phyloP scores from a whole-genome alignment of 2,797 vertebrate species.

The Peromyscus melanophrys region DNA sequence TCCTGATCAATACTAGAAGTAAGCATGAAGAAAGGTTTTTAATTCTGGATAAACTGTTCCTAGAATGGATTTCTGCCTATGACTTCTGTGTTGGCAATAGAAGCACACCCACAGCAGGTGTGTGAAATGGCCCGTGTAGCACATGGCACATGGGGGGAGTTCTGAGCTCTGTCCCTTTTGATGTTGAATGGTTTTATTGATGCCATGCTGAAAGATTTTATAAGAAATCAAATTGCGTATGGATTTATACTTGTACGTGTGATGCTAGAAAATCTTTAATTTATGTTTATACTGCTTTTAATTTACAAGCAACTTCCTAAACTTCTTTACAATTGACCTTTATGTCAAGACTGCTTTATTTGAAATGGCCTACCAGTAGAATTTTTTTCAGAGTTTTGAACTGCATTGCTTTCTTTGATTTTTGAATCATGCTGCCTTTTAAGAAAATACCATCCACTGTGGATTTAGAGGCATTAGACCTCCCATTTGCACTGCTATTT shows the following conservation, averaged over 20 bases:
- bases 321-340: slow-evolving; percentile 68
- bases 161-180: slow-evolving; percentile 77
- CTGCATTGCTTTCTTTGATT: background rate
- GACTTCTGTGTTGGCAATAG: slow-evolving; percentile 43
- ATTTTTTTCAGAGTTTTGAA: slow-evolving; percentile 15
- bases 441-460: background rate
- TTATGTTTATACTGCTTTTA: slow-evolving; percentile 75
- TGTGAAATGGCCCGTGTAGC: slow-evolving; percentile 63
- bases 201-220: slow-evolving; percentile 67
- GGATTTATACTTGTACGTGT: slow-evolving; percentile 63
- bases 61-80: slow-evolving; percentile 37
- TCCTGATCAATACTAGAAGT: slow-evolving; percentile 20
- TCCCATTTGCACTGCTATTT: background rate
- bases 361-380: slow-evolving; percentile 37
- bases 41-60: slow-evolving; percentile 36
- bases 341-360: slow-evolving; percentile 55
- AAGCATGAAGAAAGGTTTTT: slow-evolving; percentile 40
- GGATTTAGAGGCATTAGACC: slow-evolving; percentile 33
- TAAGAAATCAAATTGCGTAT: slow-evolving; percentile 79
- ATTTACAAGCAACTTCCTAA: slow-evolving; percentile 79
- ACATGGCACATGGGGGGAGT: slow-evolving; percentile 73
- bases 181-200: slow-evolving; percentile 84
- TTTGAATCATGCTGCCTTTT: background rate
- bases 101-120: slow-evolving; percentile 85
- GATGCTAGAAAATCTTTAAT: slow-evolving; percentile 73